These are phyloP conservation scores for Mesorhabditis sp. DNA, from an alignment of 2,888 invertebrate species.

Conservation along the genomic window DNA sequence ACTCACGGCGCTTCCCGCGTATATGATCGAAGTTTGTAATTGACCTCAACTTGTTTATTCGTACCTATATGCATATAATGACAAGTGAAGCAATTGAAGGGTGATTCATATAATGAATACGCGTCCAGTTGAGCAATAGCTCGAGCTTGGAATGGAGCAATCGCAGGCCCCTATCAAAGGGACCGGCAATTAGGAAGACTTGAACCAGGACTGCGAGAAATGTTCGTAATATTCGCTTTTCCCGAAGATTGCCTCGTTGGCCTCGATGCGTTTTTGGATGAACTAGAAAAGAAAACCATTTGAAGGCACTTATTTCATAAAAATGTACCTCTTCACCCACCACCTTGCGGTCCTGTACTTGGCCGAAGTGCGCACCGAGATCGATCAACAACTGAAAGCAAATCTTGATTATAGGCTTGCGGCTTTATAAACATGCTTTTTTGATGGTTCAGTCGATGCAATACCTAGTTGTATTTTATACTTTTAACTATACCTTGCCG, in stretches of 20 bases:
- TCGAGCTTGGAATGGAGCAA: slow-evolving; percentile 2
- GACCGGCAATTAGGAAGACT: slow-evolving; percentile 3
- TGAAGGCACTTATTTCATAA: not conserved
- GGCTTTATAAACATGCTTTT: not conserved
- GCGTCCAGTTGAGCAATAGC: not conserved
- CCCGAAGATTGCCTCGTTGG: slow-evolving; percentile 3
- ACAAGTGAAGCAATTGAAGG: slow-evolving; percentile 1
- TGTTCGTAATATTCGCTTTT: not conserved
- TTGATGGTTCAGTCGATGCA: too few relatives aligned
- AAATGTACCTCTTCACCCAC: slow-evolving; percentile 20
- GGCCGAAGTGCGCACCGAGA: slow-evolving; percentile 23
- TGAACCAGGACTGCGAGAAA: not conserved
- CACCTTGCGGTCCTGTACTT: slow-evolving; percentile 30
- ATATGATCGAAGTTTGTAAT: too few relatives aligned
- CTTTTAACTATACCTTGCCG: not conserved
- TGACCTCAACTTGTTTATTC: not conserved
- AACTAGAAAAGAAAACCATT: not conserved
- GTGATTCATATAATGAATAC: slow-evolving; percentile 4
- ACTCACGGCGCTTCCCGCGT: too few relatives aligned
- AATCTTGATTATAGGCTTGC: not conserved
- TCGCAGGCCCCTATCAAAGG: not conserved
- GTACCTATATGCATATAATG: not conserved
- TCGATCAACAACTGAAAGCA: slow-evolving; percentile 25
- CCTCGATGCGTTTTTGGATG: not conserved
- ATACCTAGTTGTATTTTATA: slow-evolving; percentile 11